Percentiles rank a stretch among this genome's conserved stretches.
phyloP scores from a whole-genome alignment of 2,113 vertebrate species.

The Oceanodroma tethys region DNA sequence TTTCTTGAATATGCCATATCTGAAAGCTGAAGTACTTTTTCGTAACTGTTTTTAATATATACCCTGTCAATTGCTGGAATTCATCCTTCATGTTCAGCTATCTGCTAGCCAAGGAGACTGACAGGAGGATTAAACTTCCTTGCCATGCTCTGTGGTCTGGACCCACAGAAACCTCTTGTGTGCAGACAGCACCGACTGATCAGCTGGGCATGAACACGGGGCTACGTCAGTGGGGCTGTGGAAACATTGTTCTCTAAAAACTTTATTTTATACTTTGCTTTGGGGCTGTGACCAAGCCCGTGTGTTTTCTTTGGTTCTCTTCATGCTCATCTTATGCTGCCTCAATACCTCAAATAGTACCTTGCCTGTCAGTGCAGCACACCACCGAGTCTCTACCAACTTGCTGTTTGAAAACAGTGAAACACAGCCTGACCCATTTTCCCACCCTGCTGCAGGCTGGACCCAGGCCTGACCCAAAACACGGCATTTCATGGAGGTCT shows the following conservation, averaged over 20 bases:
- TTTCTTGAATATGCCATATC: background rate
- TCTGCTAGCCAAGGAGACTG: background rate
- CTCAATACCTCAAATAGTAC: background rate
- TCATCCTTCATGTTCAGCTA: background rate
- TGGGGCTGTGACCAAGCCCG: background rate
- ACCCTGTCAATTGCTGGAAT: background rate
- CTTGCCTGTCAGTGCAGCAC: background rate
- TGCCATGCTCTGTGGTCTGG: accelerated
- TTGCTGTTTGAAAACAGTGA: background rate
- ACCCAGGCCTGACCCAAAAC: background rate
- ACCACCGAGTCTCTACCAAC: accelerated
- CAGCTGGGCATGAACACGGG: background rate
- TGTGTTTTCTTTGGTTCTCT: accelerated
- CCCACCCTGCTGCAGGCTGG: background rate
- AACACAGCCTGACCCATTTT: background rate
- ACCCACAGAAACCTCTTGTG: background rate
- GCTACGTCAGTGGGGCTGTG: background rate
- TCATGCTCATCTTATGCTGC: accelerated
- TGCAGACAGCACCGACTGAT: background rate
- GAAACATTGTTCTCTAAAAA: background rate
- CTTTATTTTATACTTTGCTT: background rate
- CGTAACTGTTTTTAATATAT: background rate
- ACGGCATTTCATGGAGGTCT: background rate
- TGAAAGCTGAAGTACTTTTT: background rate
- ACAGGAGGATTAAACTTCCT: background rate